Percentiles rank a stretch among this genome's conserved stretches.
Conservation (phyloP, 2,113 vertebrate genomes). For the Hemichromis elongatus region DNA sequence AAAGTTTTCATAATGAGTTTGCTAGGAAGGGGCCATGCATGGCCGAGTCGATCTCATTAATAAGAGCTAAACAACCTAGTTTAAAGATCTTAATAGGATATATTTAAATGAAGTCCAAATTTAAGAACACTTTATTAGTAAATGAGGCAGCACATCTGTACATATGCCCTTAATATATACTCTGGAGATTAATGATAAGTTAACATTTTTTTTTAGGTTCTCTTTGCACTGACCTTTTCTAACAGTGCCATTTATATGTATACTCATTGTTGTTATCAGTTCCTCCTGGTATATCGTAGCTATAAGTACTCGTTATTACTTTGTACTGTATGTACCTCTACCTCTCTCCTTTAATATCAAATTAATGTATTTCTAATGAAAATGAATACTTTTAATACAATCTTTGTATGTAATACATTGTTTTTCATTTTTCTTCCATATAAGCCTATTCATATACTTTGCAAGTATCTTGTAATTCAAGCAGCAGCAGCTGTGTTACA, state of each 20-base stretch:
- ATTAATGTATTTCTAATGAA: not conserved
- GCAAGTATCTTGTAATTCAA: not conserved
- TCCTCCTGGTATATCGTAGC: too few relatives aligned
- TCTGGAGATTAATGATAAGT: not conserved
- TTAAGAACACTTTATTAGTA: not conserved
- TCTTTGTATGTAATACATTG: not conserved
- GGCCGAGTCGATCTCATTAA: not conserved
- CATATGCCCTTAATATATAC: not conserved
- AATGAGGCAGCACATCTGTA: not conserved
- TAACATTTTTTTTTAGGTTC: accelerated
- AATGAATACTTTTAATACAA: not conserved
- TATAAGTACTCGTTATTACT: too few relatives aligned
- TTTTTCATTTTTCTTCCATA: not conserved
- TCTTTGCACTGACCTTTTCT: accelerated
- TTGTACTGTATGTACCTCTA: not conserved
- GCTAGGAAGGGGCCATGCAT: not conserved
- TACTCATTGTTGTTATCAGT: not conserved
- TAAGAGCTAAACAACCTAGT: not conserved
- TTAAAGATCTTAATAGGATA: not conserved
- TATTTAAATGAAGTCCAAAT: not conserved
- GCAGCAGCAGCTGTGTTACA: not conserved
- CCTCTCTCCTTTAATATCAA: not conserved
- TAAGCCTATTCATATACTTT: not conserved
- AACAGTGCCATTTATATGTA: not conserved
- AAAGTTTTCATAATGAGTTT: not conserved